These are phyloP conservation scores for Morphnarchus princeps DNA, from an alignment of 2,113 vertebrate genomes.

Conservation along the genomic window DNA sequence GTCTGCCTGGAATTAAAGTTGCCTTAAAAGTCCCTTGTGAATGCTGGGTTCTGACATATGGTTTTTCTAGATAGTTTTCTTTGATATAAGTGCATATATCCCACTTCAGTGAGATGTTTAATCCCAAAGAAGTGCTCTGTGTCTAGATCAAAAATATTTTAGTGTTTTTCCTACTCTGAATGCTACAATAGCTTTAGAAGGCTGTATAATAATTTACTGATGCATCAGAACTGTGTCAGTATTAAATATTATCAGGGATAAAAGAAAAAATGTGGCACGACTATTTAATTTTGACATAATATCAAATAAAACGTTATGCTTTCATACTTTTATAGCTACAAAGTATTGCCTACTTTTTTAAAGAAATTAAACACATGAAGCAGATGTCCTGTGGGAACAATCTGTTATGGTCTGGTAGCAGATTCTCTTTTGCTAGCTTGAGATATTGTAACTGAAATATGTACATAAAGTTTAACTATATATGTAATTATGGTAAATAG, in stretches of 20 bases:
- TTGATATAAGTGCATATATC: not conserved
- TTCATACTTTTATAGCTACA: conserved; percentile 50
- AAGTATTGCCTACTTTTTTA: conserved; percentile 58
- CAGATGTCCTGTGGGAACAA: conserved; percentile 60
- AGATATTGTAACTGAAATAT: conserved; percentile 45
- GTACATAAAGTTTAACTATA: conserved; percentile 60
- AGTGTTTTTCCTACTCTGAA: not conserved
- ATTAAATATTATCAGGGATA: not conserved
- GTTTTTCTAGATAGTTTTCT: not conserved
- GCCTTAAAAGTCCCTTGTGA: not conserved
- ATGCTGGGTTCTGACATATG: not conserved
- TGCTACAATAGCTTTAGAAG: not conserved
- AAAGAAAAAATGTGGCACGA: conserved; percentile 17
- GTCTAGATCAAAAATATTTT: not conserved
- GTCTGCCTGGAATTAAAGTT: not conserved
- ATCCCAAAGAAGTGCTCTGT: not conserved
- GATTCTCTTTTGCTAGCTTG: conserved; percentile 47
- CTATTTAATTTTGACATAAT: conserved; percentile 48
- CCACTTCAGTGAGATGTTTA: not conserved
- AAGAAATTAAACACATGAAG: conserved; percentile 59
- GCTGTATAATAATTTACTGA: not conserved
- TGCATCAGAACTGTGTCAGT: not conserved
- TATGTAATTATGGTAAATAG: conserved; percentile 68
- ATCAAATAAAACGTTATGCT: conserved; percentile 36
- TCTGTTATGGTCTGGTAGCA: conserved; percentile 55